Evolutionary conservation across 2,888 invertebrate genomes (phyloP), one percentile per base, ranked within the genome.

Genomic region (Venusia cambrica): DNA sequence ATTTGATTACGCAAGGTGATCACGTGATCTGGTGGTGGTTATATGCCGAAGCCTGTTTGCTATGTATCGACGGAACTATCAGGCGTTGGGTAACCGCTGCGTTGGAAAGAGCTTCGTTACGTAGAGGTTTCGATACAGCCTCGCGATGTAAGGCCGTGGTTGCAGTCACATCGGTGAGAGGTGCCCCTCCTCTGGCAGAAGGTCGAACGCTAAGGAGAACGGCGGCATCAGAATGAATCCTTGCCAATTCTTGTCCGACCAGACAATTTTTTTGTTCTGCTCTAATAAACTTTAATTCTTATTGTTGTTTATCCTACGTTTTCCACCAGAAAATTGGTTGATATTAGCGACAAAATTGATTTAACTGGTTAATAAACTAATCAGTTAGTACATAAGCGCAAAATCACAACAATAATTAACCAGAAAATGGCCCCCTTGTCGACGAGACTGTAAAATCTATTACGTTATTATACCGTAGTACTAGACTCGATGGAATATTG

Each of bases 111-210:
- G 81, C 77, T 79, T 74, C 74, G 77, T 84, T 84, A 81, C 83
- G 83, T 83, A 77, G 74, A 78, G 65, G 80, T 84, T 84, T 84
- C 80, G 74, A 84, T 84, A 83, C 81, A 84, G 77, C 83, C 85
- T 85, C 85, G 85, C 83, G 72, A 71, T 69, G 74, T 85, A 80
- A 84, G 85, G 85, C 85, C 85, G 84, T 73, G 77, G 78, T 76
- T 78, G 79, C 83, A 80, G 83, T 81, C 85, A 85, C 85, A 84
- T 83, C 72, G 80, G 83, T 81, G 83, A 80, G 81, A 79, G 84
- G 83, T 73, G 79, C 81, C 81, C 83, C 84, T 76, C 81, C 81
- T 77, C 69, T 64, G 65, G 48, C 70, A 80, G 81, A 85, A 85
- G 85, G 85, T 85, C 85, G 64, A 70, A 59, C 69, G 62, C 70